Base-by-base conservation (phyloP, 2,888 invertebrate genomes). In the Carcina quercana region DNA sequence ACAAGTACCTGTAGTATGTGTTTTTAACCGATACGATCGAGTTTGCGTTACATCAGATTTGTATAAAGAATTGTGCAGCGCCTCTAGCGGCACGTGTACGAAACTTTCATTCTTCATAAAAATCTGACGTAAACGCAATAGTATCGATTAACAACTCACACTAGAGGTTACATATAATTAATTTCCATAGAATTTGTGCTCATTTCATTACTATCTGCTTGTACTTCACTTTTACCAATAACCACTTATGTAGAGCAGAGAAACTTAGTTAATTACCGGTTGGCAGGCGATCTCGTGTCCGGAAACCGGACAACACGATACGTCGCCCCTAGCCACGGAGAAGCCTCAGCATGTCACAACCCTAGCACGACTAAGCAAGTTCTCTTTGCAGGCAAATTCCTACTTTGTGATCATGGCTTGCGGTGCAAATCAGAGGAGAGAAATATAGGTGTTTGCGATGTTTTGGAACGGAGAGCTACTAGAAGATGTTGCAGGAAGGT, bases 301-400 rank as follows among this genome's bases (percentile, higher is more conserved):
- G 82, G 80, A 82, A 80, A 79, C 82, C 82, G 82, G 83, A 80
- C 82, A 73, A 71, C 74, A 63, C 66, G 72, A 79, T 79, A 74
- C 72, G 66, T 67, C 59, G 62, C 47, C 63, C 64, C 59, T 65
- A 78, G 79, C 79, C 80, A 79, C 63, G 61, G 65, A 70, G 67
- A 59, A 65, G 61, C 64, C 67, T 62, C 62, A 64, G 47, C 51
- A 56, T 59, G 59, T 61, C 37, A 35, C 33, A 31, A 33, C 46
- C 42, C 46, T 21, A 13, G 5, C 13, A 27, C 6, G n/a, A 14
- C 20, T 15, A n/a, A 21, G 17, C 24, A 8, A 11, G 10, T 8
- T 5, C 15, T 12, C 8, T 7, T 8, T n/a, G 7, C 12, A 19
- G n/a, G 19, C 20, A n/a, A 31, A 31, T 11, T 2, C 7, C 10